Conservation (phyloP, 2,113 vertebrate genomes). For the Sula dactylatra region DNA sequence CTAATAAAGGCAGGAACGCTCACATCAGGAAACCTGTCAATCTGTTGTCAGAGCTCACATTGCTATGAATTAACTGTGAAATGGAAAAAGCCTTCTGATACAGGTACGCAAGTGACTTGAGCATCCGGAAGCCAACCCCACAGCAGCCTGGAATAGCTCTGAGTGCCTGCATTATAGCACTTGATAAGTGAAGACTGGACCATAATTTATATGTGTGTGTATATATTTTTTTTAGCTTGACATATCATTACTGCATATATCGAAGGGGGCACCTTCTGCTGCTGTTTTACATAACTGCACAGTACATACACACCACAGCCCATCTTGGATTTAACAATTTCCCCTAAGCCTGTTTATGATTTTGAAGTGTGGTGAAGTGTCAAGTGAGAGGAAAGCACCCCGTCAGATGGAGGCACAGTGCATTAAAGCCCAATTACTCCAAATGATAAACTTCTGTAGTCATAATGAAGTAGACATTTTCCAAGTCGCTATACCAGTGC, state of each 20-base stretch:
- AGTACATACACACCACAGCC: not conserved
- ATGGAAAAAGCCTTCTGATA: not conserved
- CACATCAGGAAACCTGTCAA: not conserved
- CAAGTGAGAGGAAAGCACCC: not conserved
- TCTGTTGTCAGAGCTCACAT: not conserved
- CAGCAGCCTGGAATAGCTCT: not conserved
- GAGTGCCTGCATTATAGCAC: not conserved
- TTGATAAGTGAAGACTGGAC: not conserved
- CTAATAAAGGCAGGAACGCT: not conserved
- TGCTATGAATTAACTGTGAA: not conserved
- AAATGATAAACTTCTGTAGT: not conserved
- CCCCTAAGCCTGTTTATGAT: not conserved
- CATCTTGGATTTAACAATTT: not conserved
- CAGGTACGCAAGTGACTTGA: not conserved
- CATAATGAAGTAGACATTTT: not conserved
- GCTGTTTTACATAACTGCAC: not conserved
- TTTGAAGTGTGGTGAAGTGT: not conserved
- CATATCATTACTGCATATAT: not conserved
- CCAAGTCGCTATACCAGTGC: not conserved
- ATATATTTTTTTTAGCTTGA: not conserved
- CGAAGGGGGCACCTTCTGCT: not conserved
- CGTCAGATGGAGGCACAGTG: not conserved
- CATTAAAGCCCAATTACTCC: not conserved
- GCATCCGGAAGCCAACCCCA: not conserved
- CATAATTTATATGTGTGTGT: not conserved